Percentiles rank a stretch among this genome's conserved stretches.
Conservation (phyloP, 2,888 invertebrate species). For the Tachystola acroxantha region DNA sequence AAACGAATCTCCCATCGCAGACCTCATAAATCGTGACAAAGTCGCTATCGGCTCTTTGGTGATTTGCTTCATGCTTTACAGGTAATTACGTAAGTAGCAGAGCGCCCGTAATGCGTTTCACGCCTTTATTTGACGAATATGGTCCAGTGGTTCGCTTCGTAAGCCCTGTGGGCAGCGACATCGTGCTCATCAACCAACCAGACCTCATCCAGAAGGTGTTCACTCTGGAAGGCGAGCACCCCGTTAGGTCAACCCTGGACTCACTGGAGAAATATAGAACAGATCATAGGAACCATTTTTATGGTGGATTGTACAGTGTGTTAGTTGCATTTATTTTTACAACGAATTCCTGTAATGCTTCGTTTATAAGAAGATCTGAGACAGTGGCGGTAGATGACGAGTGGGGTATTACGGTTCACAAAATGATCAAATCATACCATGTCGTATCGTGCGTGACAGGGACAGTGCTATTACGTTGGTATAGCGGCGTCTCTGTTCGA, state of each 20-base stretch:
- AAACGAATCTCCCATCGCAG: no score
- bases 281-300: conserved; percentile 71
- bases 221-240: conserved; percentile 77
- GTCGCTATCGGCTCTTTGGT: no score
- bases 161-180: conserved; percentile 80
- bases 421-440: no score
- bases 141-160: conserved; percentile 82
- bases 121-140: conserved; percentile 69
- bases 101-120: conserved; percentile 45
- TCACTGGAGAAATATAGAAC: conserved; percentile 81
- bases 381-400: no score
- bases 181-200: conserved; percentile 80
- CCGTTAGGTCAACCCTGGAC: conserved; percentile 80
- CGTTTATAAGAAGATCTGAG: no score
- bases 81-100: conserved; percentile 42
- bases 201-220: conserved; percentile 81
- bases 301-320: conserved; percentile 78
- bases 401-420: no score
- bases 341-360: no score
- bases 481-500: no score
- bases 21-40: no score
- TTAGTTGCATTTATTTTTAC: conserved; percentile 40
- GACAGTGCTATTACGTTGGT: no score
- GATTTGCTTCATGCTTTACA: no score
- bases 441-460: no score